A percentile compares a stretch with the other conserved stretches of the same genome.
These are phyloP conservation scores for Agrilus biguttatus DNA, from an alignment of 2,888 invertebrate genomes.

Conservation along the genomic window DNA sequence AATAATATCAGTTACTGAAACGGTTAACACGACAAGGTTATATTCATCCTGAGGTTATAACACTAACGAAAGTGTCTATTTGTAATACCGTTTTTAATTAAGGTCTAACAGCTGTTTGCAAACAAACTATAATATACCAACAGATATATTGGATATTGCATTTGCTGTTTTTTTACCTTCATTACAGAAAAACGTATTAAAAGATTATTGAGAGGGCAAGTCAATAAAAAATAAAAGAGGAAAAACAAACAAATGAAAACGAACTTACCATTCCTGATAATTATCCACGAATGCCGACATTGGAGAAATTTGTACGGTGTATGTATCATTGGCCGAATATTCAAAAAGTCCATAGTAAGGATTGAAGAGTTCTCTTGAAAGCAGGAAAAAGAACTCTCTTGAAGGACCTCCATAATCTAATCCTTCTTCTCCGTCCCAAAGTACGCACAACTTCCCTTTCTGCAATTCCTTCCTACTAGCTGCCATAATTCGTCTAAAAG, in stretches of 20 bases:
- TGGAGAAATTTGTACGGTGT: conserved; percentile 89
- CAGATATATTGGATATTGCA: too few species aligned
- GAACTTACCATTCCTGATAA: conserved; percentile 79
- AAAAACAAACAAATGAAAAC: neutral
- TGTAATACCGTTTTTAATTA: too few species aligned
- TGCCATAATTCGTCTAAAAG: conserved; percentile 92
- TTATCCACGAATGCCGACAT: conserved; percentile 96
- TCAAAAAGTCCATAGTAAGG: conserved; percentile 97
- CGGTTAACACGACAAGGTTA: neutral
- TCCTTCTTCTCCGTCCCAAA: conserved; percentile 92
- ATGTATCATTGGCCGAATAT: conserved; percentile 95
- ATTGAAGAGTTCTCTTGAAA: conserved; percentile 95
- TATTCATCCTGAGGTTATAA: too few species aligned
- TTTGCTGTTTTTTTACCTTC: too few species aligned
- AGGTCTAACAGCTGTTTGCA: too few species aligned
- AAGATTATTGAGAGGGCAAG: too few species aligned
- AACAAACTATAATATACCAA: too few species aligned
- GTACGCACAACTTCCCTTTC: conserved; percentile 86
- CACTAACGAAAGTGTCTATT: too few species aligned
- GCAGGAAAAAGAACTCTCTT: conserved; percentile 91
- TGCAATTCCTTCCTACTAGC: conserved; percentile 90
- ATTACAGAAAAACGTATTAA: too few species aligned
- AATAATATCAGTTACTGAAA: neutral
- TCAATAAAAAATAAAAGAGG: too few species aligned
- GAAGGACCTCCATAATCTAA: conserved; percentile 97